Conservation (phyloP, 1,140 invertebrate species). For the Zaprionus ornatus region DNA sequence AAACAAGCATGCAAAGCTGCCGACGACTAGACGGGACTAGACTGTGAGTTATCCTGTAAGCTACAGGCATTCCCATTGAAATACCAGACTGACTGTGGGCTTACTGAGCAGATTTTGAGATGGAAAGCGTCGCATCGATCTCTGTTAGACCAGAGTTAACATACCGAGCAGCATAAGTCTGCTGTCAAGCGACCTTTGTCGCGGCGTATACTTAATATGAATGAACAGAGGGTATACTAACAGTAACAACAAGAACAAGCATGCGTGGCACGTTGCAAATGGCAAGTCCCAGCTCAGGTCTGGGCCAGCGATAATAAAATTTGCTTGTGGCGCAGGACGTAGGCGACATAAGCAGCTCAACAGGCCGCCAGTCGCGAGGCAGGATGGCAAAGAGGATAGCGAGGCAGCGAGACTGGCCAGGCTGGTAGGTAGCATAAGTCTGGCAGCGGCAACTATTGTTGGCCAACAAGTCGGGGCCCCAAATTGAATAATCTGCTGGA, state of each 20-base stretch:
- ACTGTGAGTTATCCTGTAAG: slow-evolving; percentile 1
- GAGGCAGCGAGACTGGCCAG: background rate
- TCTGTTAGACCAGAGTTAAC: too few relatives aligned
- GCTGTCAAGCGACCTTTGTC: background rate
- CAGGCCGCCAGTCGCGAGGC: slow-evolving; percentile 14
- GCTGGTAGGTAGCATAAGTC: background rate
- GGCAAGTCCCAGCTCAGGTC: background rate
- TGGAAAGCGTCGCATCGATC: too few relatives aligned
- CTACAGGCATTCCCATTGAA: background rate
- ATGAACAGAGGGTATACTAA: background rate
- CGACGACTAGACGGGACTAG: background rate
- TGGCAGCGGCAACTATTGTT: background rate
- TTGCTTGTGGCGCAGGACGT: slow-evolving; percentile 52
- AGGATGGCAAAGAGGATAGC: slow-evolving; percentile 1
- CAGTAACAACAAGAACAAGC: slow-evolving; percentile 9
- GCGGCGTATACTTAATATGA: background rate
- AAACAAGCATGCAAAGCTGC: background rate
- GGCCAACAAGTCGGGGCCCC: slow-evolving; percentile 6
- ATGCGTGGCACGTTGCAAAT: slow-evolving; percentile 8
- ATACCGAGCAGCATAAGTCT: background rate
- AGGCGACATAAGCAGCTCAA: slow-evolving; percentile 67
- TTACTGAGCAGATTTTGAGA: too few relatives aligned
- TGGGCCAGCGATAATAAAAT: slow-evolving; percentile 60
- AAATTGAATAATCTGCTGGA: slow-evolving; percentile 25
- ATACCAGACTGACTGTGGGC: too few relatives aligned